phyloP scores from a whole-genome alignment of 2,888 invertebrate species.

The Caenorhabditis panamensis region DNA sequence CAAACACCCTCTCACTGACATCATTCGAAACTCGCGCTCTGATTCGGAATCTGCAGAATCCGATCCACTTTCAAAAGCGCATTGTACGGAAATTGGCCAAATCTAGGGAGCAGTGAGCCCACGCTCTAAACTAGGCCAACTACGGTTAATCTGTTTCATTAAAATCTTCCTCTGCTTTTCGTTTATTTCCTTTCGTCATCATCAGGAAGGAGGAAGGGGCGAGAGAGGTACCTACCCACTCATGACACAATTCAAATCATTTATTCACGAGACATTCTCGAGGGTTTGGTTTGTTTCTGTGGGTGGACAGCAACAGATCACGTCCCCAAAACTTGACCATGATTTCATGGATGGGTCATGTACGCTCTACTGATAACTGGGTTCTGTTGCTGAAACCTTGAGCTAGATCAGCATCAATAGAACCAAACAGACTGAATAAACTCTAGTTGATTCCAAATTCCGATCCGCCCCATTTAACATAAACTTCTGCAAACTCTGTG shows the following conservation, averaged over 20 bases:
- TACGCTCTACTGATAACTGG: too few relatives aligned
- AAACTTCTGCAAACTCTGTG: background rate
- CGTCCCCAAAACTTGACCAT: background rate
- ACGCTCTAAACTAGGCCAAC: slow-evolving; percentile 4
- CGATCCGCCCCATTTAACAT: background rate
- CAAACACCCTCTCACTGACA: slow-evolving; percentile 21
- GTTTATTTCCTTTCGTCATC: slow-evolving; percentile 2
- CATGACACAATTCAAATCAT: slow-evolving; percentile 30
- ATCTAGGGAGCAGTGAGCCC: background rate
- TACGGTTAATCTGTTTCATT: background rate
- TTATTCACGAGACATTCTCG: slow-evolving; percentile 29
- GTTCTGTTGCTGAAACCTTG: too few relatives aligned
- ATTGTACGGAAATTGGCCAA: slow-evolving; percentile 18
- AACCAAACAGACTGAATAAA: too few relatives aligned
- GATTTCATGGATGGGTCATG: too few relatives aligned
- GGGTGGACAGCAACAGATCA: slow-evolving; percentile 8
- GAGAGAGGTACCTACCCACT: slow-evolving; percentile 2
- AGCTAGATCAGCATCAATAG: too few relatives aligned
- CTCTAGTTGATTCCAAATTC: background rate
- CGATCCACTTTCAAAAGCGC: slow-evolving; percentile 15
- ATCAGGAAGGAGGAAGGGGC: slow-evolving; percentile 10
- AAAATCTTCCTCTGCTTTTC: background rate
- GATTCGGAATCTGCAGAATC: background rate
- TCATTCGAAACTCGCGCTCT: slow-evolving; percentile 2
- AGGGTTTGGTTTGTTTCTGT: slow-evolving; percentile 15